Evolutionary conservation across 2,113 vertebrate genomes (phyloP).

Genomic region (Meles meles): DNA sequence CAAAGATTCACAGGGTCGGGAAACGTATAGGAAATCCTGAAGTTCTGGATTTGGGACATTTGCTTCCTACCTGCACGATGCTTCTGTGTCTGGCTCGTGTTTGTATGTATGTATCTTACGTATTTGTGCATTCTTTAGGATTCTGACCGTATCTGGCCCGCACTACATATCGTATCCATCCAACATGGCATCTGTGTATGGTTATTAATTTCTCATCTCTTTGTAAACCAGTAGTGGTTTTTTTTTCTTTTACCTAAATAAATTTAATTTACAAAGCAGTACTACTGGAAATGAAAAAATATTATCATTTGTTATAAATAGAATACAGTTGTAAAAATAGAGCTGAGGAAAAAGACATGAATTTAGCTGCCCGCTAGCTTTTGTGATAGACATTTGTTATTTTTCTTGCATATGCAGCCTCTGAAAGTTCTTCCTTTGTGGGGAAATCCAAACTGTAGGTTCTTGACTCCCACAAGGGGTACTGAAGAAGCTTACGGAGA

Average conservation of each 20-base stretch:
- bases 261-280: not conserved
- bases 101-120: not conserved
- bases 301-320: not conserved
- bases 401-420: not conserved
- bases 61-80: not conserved
- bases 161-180: no score
- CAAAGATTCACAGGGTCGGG: not conserved
- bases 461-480: not conserved
- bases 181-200: fast-evolving
- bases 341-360: not conserved
- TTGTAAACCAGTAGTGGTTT: not conserved
- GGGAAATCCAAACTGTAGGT: not conserved
- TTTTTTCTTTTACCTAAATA: not conserved
- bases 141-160: not conserved
- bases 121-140: not conserved
- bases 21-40: not conserved
- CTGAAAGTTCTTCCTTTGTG: not conserved
- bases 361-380: not conserved
- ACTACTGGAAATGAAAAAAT: not conserved
- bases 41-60: not conserved
- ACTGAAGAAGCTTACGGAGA: not conserved
- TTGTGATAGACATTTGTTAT: no score
- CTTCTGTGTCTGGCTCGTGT: not conserved
- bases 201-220: not conserved
- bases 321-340: not conserved